Evolutionary conservation across 2,888 invertebrate species (phyloP).

Genomic region (Malthinus flaveolus): DNA sequence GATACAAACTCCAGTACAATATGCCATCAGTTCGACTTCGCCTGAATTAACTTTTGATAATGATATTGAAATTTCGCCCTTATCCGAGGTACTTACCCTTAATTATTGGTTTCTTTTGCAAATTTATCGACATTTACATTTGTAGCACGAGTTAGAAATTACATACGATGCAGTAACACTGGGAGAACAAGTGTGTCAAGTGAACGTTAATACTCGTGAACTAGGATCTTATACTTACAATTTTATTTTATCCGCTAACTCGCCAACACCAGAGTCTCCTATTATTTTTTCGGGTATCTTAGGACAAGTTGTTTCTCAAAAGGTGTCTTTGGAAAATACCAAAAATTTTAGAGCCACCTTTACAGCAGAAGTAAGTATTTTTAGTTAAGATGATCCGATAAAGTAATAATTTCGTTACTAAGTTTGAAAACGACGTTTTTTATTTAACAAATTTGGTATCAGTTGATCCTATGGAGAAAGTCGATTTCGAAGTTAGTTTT

Average conservation of each 20-base stretch:
- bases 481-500: slow-evolving; percentile 40
- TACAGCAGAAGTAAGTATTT: slow-evolving; percentile 33
- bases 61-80: slow-evolving; percentile 38
- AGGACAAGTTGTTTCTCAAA: slow-evolving; percentile 37
- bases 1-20: slow-evolving; percentile 43
- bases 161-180: slow-evolving; percentile 40
- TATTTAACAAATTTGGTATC: slow-evolving; percentile 27
- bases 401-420: slow-evolving; percentile 6
- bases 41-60: slow-evolving; percentile 39
- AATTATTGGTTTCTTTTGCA: background rate
- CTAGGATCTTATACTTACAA: slow-evolving; percentile 42
- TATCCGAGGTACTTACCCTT: slow-evolving; percentile 41
- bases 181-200: slow-evolving; percentile 26
- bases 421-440: slow-evolving; percentile 41
- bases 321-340: slow-evolving; percentile 39
- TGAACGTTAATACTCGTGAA: slow-evolving; percentile 37
- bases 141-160: slow-evolving; percentile 36
- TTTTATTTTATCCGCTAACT: slow-evolving; percentile 39
- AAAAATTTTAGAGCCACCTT: slow-evolving; percentile 38
- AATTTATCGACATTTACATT: background rate
- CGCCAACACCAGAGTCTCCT: slow-evolving; percentile 39
- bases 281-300: slow-evolving; percentile 40
- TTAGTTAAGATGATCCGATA: background rate
- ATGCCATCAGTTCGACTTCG: slow-evolving; percentile 36
- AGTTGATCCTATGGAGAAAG: slow-evolving; percentile 27